Base-by-base conservation (phyloP, 2,797 vertebrate genomes). In the Margarornis squamiger region DNA sequence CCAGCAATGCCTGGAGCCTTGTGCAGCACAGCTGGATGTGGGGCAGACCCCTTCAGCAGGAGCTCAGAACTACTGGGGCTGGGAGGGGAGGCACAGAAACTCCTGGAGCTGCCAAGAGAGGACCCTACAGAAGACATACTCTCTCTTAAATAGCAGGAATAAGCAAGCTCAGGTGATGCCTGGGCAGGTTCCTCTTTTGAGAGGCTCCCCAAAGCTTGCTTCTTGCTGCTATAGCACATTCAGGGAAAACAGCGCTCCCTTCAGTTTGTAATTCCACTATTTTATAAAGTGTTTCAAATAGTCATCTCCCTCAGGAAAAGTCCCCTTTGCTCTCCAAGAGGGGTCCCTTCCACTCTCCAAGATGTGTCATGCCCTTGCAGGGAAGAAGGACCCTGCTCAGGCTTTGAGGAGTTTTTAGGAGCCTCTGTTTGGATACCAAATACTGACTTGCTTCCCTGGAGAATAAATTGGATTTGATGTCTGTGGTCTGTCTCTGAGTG, bases 21-120 rank as follows among this genome's bases (percentile, higher is more conserved):
- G 4, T 1, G 36, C 78, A 82, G 65, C 85, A 68, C 92, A 90
- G 63, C 79, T 92, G 76, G 39, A 7, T 14, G 51, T 12, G 68
- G 63, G 48, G 36, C 61, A 74, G 52, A 59, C 0, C 36, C 48
- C 65, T 73, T 3, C 5, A 32, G 16, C 1, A n/a, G 46, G 22
- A 22, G 23, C 18, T 46, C 1, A 2, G 62, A 20, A n/a, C 24
- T 41, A 1, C 27, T 0, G 3, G 59, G 12, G 0, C 1, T n/a
- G 29, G 21, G 39, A 41, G 10, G 1, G 16, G 27, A 39, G 12
- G 5, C 2, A 5, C 13, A 23, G 45, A 5, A 66, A 9, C 18
- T 3, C 6, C 39, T 7, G 7, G 57, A 20, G 39, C 30, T 36
- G 61, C 4, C 1, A 26, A 38, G 16, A 1, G 4, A 16, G 49